phyloP scores from a whole-genome alignment of 2,113 vertebrate species.

The Panthera leo region DNA sequence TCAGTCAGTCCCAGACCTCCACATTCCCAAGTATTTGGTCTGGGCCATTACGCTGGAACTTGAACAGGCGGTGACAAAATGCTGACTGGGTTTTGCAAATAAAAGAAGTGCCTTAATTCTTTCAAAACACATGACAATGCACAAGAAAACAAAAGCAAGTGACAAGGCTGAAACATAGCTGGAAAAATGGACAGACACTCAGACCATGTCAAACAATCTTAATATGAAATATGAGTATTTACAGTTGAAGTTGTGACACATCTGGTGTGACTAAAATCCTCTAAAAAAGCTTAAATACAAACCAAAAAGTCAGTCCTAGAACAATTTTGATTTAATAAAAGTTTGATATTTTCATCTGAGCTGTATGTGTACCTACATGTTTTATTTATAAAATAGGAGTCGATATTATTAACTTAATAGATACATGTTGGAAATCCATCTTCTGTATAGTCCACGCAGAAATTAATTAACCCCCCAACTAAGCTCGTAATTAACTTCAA shows the following conservation, averaged over 20 bases:
- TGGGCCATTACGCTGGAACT: slow-evolving; percentile 77
- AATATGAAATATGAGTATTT: slow-evolving; percentile 76
- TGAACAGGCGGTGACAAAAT: slow-evolving; percentile 77
- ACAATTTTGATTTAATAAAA: neutral
- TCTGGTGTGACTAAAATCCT: slow-evolving; percentile 66
- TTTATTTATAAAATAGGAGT: neutral
- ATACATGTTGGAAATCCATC: slow-evolving; percentile 26
- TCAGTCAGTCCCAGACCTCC: slow-evolving; percentile 67
- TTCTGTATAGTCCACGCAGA: neutral
- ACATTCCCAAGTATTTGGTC: slow-evolving; percentile 71
- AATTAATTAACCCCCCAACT: slow-evolving; percentile 50
- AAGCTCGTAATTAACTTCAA: slow-evolving; percentile 52
- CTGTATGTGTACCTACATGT: neutral
- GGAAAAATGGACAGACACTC: slow-evolving; percentile 78
- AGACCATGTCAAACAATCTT: slow-evolving; percentile 76
- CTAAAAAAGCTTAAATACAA: slow-evolving; percentile 2
- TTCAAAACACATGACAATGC: slow-evolving; percentile 71
- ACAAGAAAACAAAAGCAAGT: slow-evolving; percentile 68
- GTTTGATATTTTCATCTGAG: slow-evolving; percentile 9
- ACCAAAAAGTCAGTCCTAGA: slow-evolving; percentile 30
- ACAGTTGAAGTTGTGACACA: slow-evolving; percentile 61
- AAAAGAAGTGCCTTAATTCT: slow-evolving; percentile 76
- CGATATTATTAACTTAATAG: slow-evolving; percentile 50
- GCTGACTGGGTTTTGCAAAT: slow-evolving; percentile 77
- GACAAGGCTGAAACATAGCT: slow-evolving; percentile 78